Evolutionary conservation across 2,113 vertebrate genomes (phyloP).

Genomic region (Poecile atricapillus): DNA sequence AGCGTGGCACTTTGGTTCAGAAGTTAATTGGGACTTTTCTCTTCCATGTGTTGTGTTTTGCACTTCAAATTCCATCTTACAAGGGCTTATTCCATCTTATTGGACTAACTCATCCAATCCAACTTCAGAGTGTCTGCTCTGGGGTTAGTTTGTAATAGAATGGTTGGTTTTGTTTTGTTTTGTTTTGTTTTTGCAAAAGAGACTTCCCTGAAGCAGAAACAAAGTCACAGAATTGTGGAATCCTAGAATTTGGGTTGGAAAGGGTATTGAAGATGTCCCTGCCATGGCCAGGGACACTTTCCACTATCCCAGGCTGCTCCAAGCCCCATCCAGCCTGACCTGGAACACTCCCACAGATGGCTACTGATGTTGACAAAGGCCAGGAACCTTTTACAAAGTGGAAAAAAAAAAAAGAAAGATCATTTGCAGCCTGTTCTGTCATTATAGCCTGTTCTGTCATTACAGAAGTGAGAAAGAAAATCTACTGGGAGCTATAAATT

Average conservation of each 20-base stretch:
- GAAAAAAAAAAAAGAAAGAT: neutral
- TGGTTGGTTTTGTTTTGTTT: neutral
- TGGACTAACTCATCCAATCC: neutral
- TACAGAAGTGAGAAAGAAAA: neutral
- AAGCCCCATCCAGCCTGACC: neutral
- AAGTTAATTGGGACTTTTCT: neutral
- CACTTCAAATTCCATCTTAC: neutral
- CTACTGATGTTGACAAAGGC: neutral
- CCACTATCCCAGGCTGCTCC: neutral
- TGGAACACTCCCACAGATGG: neutral
- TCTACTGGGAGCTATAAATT: neutral
- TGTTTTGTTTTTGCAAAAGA: neutral
- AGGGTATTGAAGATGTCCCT: neutral
- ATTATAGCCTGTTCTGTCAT: neutral
- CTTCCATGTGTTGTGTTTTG: rapidly evolving
- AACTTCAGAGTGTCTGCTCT: neutral
- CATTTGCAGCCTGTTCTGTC: neutral
- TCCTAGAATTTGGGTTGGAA: neutral
- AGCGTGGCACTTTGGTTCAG: neutral
- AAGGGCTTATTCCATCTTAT: neutral
- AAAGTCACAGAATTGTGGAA: neutral
- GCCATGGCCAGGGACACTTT: neutral
- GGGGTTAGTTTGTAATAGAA: neutral
- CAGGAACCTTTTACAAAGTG: neutral
- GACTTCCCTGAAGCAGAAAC: neutral